Evolutionary conservation across 2,113 vertebrate genomes (phyloP).

Genomic region (Polypterus senegalus): DNA sequence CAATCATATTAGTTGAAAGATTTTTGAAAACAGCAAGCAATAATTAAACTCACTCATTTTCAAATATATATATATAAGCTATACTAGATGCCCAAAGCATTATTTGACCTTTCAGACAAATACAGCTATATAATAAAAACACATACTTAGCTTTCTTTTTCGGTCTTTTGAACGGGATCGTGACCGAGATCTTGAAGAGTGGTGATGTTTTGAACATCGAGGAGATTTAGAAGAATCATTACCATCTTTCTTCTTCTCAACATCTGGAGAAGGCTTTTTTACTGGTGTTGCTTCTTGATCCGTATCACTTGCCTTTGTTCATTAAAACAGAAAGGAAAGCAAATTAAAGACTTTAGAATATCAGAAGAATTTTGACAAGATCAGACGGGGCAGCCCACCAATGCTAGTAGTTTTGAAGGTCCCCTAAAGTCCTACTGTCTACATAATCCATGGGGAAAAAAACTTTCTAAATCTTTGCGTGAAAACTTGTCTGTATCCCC

Average conservation of each 20-base stretch:
- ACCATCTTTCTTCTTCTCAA: conserved; percentile 66
- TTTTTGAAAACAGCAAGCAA: neutral
- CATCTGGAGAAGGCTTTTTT: conserved; percentile 59
- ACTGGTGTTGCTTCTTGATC: conserved; percentile 55
- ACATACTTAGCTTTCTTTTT: conserved; percentile 70
- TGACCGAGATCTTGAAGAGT: conserved; percentile 74
- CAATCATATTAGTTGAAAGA: no score
- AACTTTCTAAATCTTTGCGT: no score
- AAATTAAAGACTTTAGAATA: no score
- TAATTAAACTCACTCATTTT: no score
- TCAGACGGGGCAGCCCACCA: no score
- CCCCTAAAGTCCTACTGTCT: no score
- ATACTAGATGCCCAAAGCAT: no score
- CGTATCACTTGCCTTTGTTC: conserved; percentile 66
- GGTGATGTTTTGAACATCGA: conserved; percentile 77
- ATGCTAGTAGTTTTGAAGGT: no score
- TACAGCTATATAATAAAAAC: neutral
- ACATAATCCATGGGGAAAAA: no score
- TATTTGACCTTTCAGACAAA: neutral
- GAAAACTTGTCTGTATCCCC: no score
- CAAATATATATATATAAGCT: no score
- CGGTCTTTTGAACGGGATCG: conserved; percentile 66
- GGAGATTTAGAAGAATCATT: conserved; percentile 76
- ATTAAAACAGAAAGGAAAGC: neutral
- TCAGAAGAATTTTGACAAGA: no score